Evolutionary conservation across 2,888 invertebrate genomes (phyloP).

Genomic region (Bedellia somnulentella): DNA sequence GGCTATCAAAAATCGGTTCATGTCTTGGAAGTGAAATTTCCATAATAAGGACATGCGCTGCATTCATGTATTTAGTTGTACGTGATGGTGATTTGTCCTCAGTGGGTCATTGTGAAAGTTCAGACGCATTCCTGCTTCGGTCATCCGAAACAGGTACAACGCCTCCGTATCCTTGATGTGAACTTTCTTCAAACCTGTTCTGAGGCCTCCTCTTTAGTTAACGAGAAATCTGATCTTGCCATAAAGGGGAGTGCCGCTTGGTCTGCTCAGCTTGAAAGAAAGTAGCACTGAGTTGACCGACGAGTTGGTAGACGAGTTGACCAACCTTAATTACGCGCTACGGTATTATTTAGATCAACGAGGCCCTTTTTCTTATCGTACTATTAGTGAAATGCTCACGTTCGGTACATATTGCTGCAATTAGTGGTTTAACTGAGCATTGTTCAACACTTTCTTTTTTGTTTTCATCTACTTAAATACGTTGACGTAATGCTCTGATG

Average conservation of each 20-base stretch:
- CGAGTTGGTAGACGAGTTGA: too few species aligned
- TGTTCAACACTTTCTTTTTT: too few species aligned
- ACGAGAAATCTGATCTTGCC: conserved; percentile 4
- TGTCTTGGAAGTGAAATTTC: not conserved
- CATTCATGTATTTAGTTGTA: not conserved
- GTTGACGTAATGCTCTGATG: too few species aligned
- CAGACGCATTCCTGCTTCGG: conserved; percentile 28
- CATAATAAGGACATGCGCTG: conserved; percentile 1
- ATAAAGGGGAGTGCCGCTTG: conserved; percentile 1
- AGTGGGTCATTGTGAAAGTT: conserved; percentile 30
- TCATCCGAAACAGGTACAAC: conserved; percentile 29
- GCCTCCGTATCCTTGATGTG: conserved; percentile 15
- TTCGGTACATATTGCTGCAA: too few species aligned
- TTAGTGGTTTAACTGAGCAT: too few species aligned
- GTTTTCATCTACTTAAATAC: too few species aligned
- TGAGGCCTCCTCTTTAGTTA: not conserved
- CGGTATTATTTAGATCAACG: too few species aligned
- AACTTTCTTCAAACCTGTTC: conserved; percentile 5
- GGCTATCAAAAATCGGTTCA: too few species aligned
- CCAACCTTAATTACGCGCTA: conserved; percentile 2
- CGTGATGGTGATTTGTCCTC: conserved; percentile 4
- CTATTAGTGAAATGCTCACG: too few species aligned
- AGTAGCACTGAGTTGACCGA: too few species aligned
- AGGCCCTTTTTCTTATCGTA: too few species aligned
- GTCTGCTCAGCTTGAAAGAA: conserved; percentile 2